phyloP scores from a whole-genome alignment of 2,113 vertebrate genomes.

The Raja brachyura region DNA sequence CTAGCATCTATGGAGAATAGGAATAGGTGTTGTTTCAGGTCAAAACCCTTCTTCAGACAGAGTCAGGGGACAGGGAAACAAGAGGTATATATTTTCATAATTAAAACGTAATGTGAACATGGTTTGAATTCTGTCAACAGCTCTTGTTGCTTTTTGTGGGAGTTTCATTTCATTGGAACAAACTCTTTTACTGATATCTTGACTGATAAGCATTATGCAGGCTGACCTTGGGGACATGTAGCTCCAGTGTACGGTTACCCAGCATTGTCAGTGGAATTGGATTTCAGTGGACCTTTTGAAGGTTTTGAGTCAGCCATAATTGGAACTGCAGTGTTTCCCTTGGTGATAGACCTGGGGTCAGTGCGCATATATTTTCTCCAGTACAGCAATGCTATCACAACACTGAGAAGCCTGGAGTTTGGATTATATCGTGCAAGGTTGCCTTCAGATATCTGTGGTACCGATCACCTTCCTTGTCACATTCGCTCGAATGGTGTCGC shows the following conservation, averaged over 20 bases:
- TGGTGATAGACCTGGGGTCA: constrained; percentile 13
- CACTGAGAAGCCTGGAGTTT: constrained; percentile 29
- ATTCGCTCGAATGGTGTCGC: constrained; percentile 20
- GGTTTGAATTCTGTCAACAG: neutral
- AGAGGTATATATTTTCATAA: neutral
- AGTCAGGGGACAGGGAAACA: no score
- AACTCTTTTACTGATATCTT: constrained; percentile 23
- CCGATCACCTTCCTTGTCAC: constrained; percentile 26
- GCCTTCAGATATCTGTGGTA: constrained; percentile 13
- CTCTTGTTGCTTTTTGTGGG: neutral
- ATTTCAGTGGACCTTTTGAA: constrained; percentile 21
- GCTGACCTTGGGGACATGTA: neutral
- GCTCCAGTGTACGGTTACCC: constrained; percentile 25
- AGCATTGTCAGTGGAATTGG: constrained; percentile 27
- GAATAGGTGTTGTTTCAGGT: no score
- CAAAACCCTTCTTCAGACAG: no score
- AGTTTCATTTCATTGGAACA: constrained; percentile 17
- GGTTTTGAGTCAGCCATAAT: constrained; percentile 14
- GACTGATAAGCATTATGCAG: constrained; percentile 29
- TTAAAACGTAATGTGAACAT: neutral
- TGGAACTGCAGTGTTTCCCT: constrained; percentile 14
- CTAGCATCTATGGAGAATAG: no score
- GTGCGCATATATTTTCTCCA: constrained; percentile 5
- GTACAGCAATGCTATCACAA: constrained; percentile 16
- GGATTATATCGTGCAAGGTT: constrained; percentile 32